Evolutionary conservation across 2,888 invertebrate genomes (phyloP), one percentile per base, ranked within the genome.

Genomic region (Dimorphilus gyrociliatus): DNA sequence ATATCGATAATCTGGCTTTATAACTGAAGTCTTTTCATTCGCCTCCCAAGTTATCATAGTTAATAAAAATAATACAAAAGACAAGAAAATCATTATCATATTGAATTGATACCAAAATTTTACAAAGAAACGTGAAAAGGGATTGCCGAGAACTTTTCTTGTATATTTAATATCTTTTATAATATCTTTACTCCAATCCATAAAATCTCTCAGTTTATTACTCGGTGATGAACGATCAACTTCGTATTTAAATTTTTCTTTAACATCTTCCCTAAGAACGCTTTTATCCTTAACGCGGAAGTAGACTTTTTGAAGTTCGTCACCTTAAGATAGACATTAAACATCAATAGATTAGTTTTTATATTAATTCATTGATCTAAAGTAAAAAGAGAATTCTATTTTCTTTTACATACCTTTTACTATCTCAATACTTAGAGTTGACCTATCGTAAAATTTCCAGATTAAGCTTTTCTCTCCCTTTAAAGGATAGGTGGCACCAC

Each of bases 121-220:
- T 32, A 57, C 51, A 27, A 60, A 48, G 35, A 55, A 42, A 15
- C 49, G 33, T 15, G 48, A 44, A 8, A 55, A 16, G 4, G 44
- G 40, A 30, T 50, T 50, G 23, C 46, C 40, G 30, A 53, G 41
- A 4, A 60, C 52, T 14, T 28, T 26, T 17, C 40, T 30, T 33
- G 58, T 59, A 34, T 55, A 58, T 35, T 53, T 52, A 30, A 60
- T 60, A 40, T 60, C 60, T n/a, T 46, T 39, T 26, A 59, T 53
- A 38, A 60, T 58, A 34, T 56, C 57, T 30, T 42, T 42, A 1
- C 56, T 50, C 60, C 60, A 60, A 33, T 50, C 55, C 53, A 60
- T 54, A 38, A 60, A 58, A 34, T 55, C 57, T n/a, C 57, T 39
- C 23, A 60, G 46, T 39, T 60, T 60, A 46, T 55, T 56, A 40